Evolutionary conservation across 2,113 vertebrate species (phyloP).

Genomic region (Ceuthmochares aereus): DNA sequence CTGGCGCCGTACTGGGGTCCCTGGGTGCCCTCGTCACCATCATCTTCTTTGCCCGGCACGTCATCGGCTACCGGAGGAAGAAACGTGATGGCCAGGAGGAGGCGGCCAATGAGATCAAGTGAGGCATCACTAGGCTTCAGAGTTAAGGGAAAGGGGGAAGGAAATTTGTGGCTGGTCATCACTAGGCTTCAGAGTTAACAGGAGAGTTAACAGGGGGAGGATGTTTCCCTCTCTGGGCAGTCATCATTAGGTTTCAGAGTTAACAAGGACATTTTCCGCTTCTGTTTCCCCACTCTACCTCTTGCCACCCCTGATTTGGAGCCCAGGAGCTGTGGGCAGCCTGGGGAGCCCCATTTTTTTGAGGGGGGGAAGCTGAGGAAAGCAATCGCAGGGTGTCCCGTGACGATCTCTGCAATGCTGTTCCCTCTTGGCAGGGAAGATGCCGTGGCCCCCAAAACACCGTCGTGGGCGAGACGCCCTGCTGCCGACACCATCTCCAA

Average conservation of each 20-base stretch:
- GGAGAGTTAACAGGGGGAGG: neutral
- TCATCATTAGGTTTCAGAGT: neutral
- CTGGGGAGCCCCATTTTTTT: accelerated
- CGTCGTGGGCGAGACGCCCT: neutral
- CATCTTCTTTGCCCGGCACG: neutral
- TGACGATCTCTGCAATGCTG: accelerated
- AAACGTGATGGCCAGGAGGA: constrained; percentile 53
- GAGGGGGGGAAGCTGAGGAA: too few relatives aligned
- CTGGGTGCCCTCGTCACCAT: constrained; percentile 16
- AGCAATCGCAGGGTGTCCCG: too few relatives aligned
- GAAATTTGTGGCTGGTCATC: neutral
- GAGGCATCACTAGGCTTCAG: neutral
- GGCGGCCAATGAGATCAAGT: constrained; percentile 63
- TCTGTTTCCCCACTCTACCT: neutral
- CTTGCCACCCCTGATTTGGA: neutral
- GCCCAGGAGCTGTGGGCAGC: neutral
- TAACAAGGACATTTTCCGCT: neutral
- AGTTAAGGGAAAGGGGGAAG: accelerated
- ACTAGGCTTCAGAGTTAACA: neutral
- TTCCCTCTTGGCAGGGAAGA: constrained; percentile 26
- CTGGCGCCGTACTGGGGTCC: constrained; percentile 35
- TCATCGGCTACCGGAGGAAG: neutral
- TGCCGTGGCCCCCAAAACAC: constrained; percentile 31
- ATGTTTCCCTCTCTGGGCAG: neutral
- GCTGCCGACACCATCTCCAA: constrained; percentile 37